Evolutionary conservation across 2,888 invertebrate genomes (phyloP), one percentile per base, ranked within the genome.

Genomic region (Microdon myrmicae): DNA sequence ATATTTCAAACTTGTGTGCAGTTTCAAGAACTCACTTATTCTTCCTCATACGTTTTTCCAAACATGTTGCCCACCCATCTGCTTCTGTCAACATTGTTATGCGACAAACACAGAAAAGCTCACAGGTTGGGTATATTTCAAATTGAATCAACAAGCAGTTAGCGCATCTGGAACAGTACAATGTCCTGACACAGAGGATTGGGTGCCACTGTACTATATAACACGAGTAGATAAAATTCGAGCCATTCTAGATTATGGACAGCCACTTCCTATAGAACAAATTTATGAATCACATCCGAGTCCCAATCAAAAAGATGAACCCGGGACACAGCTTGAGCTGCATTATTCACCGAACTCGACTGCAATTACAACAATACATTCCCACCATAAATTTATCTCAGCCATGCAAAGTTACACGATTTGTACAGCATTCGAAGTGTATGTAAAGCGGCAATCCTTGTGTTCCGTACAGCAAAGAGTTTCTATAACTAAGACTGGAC

Each of bases 151-250:
- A 49, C 77, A 77, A 48, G 74, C 78, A 0, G 79, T 77, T 0
- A 79, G 80, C 56, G 72, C 72, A 14, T 69, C 71, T 6, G 69
- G 70, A 3, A 66, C 68, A 1, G 69, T 71, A 3, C 69, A 72
- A 9, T 68, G 60, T 28, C 66, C 53, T 19, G 61, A 70, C 14
- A 64, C 68, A 16, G 74, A 74, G 2, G 79, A 79, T 44, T 80
- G 79, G 79, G 59, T 77, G 48, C 78, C 77, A 0, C 72, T 79
- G 2, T 80, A 77, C 61, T 79, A 79, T 55, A 74, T 78, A 69
- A 80, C 79, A 3, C 70, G 79, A 1, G 79, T 79, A 13, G 80
- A 80, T 59, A 80, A 80, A 67, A 80, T 80, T 37, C 75, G 80
- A 2, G 77, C 79, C 1, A 79, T 80, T 23, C 69, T 80, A 17